Conservation (phyloP, 2,888 invertebrate species). For the Blastobasis lacticolella region DNA sequence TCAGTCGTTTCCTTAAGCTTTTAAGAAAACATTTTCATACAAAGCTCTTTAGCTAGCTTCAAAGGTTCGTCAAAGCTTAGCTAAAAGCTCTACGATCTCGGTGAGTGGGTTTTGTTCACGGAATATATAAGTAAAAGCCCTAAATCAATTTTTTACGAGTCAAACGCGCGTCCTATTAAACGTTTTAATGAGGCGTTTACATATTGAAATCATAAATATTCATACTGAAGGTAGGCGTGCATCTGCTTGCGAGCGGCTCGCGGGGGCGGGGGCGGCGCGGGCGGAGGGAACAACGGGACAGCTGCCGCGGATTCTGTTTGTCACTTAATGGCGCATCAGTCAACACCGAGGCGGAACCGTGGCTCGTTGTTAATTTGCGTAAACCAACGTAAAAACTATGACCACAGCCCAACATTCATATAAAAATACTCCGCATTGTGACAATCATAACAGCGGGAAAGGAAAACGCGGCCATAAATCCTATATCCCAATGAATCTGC, state of each 20-base stretch:
- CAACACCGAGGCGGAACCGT: slow-evolving; percentile 11
- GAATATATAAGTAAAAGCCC: slow-evolving; percentile 4
- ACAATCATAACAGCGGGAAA: too few relatives aligned
- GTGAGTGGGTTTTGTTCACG: background rate
- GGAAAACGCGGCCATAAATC: too few relatives aligned
- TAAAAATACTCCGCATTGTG: too few relatives aligned
- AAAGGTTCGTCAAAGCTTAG: slow-evolving; percentile 3
- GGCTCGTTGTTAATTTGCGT: slow-evolving; percentile 15
- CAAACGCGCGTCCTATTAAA: slow-evolving; percentile 25
- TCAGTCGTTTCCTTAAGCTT: slow-evolving; percentile 8
- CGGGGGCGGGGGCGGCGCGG: slow-evolving; percentile 11
- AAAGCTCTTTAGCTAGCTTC: slow-evolving; percentile 7
- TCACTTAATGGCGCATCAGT: slow-evolving; percentile 21
- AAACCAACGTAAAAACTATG: slow-evolving; percentile 1
- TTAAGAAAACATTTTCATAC: slow-evolving; percentile 11
- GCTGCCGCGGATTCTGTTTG: slow-evolving; percentile 19
- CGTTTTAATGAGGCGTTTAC: slow-evolving; percentile 34
- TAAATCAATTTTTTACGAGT: slow-evolving; percentile 20
- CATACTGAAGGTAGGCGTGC: slow-evolving; percentile 29
- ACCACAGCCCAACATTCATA: too few relatives aligned
- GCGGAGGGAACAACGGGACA: slow-evolving; percentile 9
- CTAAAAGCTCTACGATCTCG: background rate
- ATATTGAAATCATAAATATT: slow-evolving; percentile 40
- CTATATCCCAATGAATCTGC: too few relatives aligned
- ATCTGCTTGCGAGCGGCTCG: slow-evolving; percentile 18